These are phyloP conservation scores for Orchestia grillus DNA, from an alignment of 1,140 invertebrate species.

Conservation along the genomic window DNA sequence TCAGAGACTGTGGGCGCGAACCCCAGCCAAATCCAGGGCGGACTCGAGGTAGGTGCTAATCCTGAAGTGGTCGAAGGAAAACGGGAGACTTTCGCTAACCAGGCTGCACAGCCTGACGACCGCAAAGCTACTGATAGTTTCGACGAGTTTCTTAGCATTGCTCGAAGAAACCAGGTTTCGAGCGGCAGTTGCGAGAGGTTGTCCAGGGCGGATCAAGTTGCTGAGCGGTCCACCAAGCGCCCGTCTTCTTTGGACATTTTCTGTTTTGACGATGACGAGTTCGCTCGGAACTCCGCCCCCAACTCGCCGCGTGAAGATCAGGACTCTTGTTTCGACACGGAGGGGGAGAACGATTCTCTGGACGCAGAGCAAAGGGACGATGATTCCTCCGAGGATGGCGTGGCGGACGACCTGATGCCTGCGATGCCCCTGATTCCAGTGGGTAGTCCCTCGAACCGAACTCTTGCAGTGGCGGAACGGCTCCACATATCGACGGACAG, in stretches of 20 bases:
- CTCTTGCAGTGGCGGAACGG: neutral
- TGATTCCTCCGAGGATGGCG: constrained; percentile 1
- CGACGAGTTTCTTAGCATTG: neutral
- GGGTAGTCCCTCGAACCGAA: neutral
- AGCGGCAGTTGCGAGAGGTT: neutral
- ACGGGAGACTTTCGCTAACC: neutral
- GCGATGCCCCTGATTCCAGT: constrained; percentile 22
- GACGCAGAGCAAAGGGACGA: neutral
- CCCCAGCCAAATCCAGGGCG: neutral
- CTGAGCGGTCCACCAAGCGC: neutral
- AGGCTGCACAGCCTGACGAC: neutral
- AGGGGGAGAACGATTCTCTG: neutral
- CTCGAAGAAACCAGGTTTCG: neutral
- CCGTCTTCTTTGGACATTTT: constrained; percentile 13
- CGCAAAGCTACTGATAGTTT: neutral
- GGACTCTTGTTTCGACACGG: neutral
- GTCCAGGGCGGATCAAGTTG: neutral
- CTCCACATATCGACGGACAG: neutral
- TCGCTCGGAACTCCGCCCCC: neutral
- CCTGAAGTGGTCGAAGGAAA: neutral
- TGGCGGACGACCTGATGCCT: neutral
- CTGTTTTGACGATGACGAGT: constrained; percentile 2
- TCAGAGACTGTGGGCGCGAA: neutral
- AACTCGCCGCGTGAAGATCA: neutral
- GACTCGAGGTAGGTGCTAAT: neutral